These are phyloP conservation scores for Paraplagusia blochii DNA, from an alignment of 2,113 vertebrate genomes.

Conservation along the genomic window DNA sequence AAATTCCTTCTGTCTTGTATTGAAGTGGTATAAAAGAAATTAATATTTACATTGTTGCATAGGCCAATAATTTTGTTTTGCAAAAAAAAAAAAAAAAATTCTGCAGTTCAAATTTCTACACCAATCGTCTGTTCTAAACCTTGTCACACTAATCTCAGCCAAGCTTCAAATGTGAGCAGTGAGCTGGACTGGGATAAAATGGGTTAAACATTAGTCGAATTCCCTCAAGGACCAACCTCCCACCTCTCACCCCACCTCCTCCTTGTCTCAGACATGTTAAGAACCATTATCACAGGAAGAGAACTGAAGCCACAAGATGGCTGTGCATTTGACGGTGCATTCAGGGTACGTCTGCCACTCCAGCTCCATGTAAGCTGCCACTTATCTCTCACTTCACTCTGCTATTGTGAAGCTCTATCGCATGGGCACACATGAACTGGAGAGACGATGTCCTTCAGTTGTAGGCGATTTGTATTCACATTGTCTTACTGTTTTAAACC, in stretches of 20 bases:
- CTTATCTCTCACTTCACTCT: conserved; percentile 40
- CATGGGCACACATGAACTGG: conserved; percentile 30
- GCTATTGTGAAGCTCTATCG: conserved; percentile 33
- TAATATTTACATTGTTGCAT: too few relatives aligned
- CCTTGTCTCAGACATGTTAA: conserved; percentile 46
- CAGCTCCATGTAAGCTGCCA: conserved; percentile 35
- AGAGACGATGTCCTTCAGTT: conserved; percentile 36
- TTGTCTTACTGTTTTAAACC: conserved; percentile 3
- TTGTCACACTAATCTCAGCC: neutral
- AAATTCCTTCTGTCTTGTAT: too few relatives aligned
- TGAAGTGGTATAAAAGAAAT: too few relatives aligned
- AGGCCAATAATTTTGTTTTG: too few relatives aligned
- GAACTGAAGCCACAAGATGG: conserved; percentile 63
- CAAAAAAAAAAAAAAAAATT: too few relatives aligned
- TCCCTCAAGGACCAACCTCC: conserved; percentile 31
- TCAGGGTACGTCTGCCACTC: conserved; percentile 37
- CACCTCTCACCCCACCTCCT: neutral
- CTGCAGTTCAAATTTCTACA: too few relatives aligned
- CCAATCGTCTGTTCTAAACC: too few relatives aligned
- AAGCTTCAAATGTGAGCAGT: conserved; percentile 5
- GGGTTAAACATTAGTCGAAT: conserved; percentile 37
- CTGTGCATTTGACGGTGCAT: conserved; percentile 53
- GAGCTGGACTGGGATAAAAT: conserved; percentile 33
- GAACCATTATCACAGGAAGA: conserved; percentile 50
- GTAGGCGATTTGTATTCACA: conserved; percentile 18